Evolutionary conservation across 2,113 vertebrate species (phyloP), one percentile per base, ranked within the genome.

Genomic region (Esox niger): DNA sequence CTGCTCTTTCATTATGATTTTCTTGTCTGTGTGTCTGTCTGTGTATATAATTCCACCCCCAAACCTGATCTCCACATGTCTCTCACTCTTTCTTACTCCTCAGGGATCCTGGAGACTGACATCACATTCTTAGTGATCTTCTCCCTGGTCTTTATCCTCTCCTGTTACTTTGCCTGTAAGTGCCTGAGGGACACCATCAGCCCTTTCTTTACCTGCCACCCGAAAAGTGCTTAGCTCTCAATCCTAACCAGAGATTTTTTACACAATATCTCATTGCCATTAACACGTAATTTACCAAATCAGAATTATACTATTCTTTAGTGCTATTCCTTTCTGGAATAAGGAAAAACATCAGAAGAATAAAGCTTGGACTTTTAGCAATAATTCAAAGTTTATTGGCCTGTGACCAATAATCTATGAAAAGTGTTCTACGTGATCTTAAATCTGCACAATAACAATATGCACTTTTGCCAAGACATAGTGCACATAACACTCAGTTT

Each of bases 161-260:
- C 95, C 64, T 95, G 93, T 87, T 95, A 95, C 82, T 97, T 94
- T 82, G 94, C 94, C 77, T 94, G 94, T 96, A 86, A 95, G 95
- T 92, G 83, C 60, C 47, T 69, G 38, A 43, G 38, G 38, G 17
- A 43, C 38, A 43, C 3, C 3, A 43, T 43, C 13, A 43, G 11
- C 11, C 15, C 13, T 17, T 2, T 43, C 1, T 15, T 62, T n/a
- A n/a, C 29, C 64, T 33, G 11, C 32, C 31, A 27, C 60, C 49
- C n/a, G 49, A 54, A 54, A n/a, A 54, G n/a, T n/a, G 23, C 23
- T 54, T 21, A 54, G n/a, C 21, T 21, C 10, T 15, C 38, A 43
- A 43, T 17, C 38, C 38, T 43, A 43, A 43, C 38, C 38, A 15
- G 38, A 43, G 38, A 43, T 43, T 15, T 17, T n/a, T 54, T n/a